These are phyloP conservation scores for Orientallactaga bullata DNA, from an alignment of 2,113 vertebrate species.

Conservation along the genomic window DNA sequence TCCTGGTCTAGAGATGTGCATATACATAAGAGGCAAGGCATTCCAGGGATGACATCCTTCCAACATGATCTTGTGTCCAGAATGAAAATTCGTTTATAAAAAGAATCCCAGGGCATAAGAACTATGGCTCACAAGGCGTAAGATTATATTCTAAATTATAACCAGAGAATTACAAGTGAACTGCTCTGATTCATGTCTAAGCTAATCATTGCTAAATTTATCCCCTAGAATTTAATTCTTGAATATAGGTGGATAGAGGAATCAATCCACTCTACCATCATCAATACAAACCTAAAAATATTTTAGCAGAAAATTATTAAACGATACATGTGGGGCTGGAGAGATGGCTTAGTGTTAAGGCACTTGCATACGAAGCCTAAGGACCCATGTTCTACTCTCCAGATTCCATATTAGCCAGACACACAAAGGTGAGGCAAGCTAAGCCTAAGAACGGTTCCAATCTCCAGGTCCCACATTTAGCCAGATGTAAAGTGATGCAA, in stretches of 20 bases:
- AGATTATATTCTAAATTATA: slow-evolving; percentile 69
- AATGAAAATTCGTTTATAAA: slow-evolving; percentile 51
- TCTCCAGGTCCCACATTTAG: no score
- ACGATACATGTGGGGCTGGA: slow-evolving; percentile 36
- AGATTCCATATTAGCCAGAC: no score
- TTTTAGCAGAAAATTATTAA: slow-evolving; percentile 62
- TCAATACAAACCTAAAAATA: slow-evolving; percentile 70
- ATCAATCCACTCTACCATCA: slow-evolving; percentile 40
- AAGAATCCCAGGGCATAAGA: slow-evolving; percentile 31
- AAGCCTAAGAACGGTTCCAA: no score
- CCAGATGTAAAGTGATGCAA: no score
- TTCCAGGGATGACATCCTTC: slow-evolving; percentile 25
- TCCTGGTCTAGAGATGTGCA: background rate
- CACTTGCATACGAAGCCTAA: no score
- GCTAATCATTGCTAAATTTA: slow-evolving; percentile 74
- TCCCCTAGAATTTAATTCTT: slow-evolving; percentile 67
- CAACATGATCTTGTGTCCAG: slow-evolving; percentile 17
- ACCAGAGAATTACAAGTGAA: slow-evolving; percentile 63
- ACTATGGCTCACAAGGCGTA: slow-evolving; percentile 22
- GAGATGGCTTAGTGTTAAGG: no score
- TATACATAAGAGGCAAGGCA: background rate
- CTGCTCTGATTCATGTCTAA: slow-evolving; percentile 59
- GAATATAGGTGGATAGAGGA: slow-evolving; percentile 59
- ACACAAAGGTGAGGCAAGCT: no score
- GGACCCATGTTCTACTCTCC: no score